Base-by-base conservation (phyloP, 2,797 vertebrate species). In the Acanthis flammea region DNA sequence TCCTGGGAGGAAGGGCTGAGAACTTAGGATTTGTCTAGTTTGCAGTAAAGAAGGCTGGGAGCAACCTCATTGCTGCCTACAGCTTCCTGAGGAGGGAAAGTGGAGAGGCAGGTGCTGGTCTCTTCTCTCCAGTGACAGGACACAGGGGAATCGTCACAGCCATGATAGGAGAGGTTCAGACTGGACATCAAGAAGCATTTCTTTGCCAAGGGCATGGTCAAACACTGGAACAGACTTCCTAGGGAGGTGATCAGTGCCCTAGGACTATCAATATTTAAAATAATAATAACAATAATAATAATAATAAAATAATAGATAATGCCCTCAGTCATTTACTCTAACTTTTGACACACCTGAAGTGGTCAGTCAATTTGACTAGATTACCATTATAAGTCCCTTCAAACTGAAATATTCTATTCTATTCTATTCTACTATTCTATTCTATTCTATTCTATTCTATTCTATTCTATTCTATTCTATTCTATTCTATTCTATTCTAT, bases 191-290 rank as follows among this genome's bases (percentile, higher is more conserved):
- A 53, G 53, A 53, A 66, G 8, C 9, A 13, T 28, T 42, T 72
- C 66, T 65, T 72, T n/a, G n/a, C 27, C 6, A 47, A 25, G 10
- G 12, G 2, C 0, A 1, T 22, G 31, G 16, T 37, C 22, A 60
- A 53, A 54, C 9, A 72, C 12, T 47, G 33, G 7, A 7, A 47
- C 23, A 90, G 31, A 14, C 13, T 53, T 66, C 27, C 13, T 37
- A 21, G 19, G 13, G 31, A 41, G 5, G 19, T 25, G 27, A 41
- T 37, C 0, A 0, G 35, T 53, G 25, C 9, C 39, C 19, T 45
- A 53, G n/a, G 13, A 16, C 25, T 35, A 12, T 37, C 16, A 66
- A 1, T 47, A 66, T 53, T 53, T n/a, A 21, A 35, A 37, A 31
- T 16, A 28, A 50, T 15, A 50, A 17, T 17, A 50, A 5, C 6